Evolutionary conservation across 1,140 invertebrate genomes (phyloP).

Genomic region (Yoshiicerus persimilis): DNA sequence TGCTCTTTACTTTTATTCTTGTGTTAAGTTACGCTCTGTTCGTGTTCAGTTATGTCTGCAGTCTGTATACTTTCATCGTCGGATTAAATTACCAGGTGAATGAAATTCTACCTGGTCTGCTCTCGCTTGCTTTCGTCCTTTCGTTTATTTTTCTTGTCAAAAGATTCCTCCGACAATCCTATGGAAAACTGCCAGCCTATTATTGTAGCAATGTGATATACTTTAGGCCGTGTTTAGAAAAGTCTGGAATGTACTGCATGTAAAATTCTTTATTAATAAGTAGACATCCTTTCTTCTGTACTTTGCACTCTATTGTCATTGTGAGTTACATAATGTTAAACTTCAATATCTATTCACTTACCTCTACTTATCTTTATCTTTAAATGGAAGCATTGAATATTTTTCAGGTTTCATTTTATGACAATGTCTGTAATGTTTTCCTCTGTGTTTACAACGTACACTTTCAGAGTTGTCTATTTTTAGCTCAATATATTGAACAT

Average conservation of each 20-base stretch:
- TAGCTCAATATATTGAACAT: not conserved
- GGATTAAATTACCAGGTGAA: slow-evolving; percentile 39
- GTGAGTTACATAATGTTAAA: not conserved
- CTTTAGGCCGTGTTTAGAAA: not conserved
- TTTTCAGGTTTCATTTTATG: not conserved
- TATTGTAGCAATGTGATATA: not conserved
- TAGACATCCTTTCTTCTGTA: not conserved
- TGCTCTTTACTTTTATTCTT: not conserved
- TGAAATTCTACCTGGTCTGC: slow-evolving; percentile 30
- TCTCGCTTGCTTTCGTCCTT: not conserved
- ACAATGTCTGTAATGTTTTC: not conserved
- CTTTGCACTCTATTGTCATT: not conserved
- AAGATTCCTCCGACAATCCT: not conserved
- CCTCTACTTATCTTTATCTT: not conserved
- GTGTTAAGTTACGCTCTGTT: not conserved
- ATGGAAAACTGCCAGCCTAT: not conserved
- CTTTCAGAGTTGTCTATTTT: not conserved
- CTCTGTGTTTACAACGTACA: not conserved
- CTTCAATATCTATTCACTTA: not conserved
- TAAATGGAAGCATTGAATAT: not conserved
- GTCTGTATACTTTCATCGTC: slow-evolving; percentile 7
- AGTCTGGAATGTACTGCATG: not conserved
- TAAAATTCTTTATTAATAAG: not conserved
- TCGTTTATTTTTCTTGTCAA: not conserved
- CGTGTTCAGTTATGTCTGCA: not conserved